Evolutionary conservation across 2,888 invertebrate species (phyloP), one percentile per base, ranked within the genome.

Genomic region (Heteromurus nitidus): DNA sequence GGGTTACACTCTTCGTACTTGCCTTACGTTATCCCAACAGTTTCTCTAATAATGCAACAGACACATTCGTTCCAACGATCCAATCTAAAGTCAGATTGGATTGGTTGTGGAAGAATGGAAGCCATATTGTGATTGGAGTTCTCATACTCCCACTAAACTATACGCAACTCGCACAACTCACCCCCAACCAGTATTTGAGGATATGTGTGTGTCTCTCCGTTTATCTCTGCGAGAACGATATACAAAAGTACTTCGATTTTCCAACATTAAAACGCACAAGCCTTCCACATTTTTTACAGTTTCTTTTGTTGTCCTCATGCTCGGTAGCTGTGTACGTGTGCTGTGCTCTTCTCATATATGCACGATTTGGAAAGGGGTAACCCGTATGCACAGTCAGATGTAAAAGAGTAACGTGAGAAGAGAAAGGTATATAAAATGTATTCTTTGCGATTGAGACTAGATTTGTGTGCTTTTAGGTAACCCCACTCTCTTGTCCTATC

Each of bases 401-500:
- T 13, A 20, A 3, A 31, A 62, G 31, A 31, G 13, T 18, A 18
- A 31, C 18, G 50, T 20, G 26, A 9, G 26, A 26, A 26, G 55
- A 55, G 55, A 55, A 55, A 55, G 55, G 55, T 55, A 55, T 20
- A 3, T 3, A 16, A 47, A 7, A 13, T 22, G 24, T 3, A 22
- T 26, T 20, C 7, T 18, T 55, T n/a, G n/a, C n/a, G n/a, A 55
- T 55, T 55, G 9, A 55, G 55, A n/a, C 24, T 55, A 55, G 26
- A 55, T 26, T 26, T 55, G 13, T 65, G 53, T 74, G 62, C 74
- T 64, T 79, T 70, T 50, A 53, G 69, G 72, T 79, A 80, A 80
- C 65, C 58, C 65, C 72, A n/a, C n/a, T n/a, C n/a, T n/a, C 47
- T 47, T 36, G 28, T 67, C 53, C 50, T 81, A 81, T 81, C 81